These are phyloP conservation scores for Gymnogyps californianus DNA, from an alignment of 2,113 vertebrate genomes.

Conservation along the genomic window DNA sequence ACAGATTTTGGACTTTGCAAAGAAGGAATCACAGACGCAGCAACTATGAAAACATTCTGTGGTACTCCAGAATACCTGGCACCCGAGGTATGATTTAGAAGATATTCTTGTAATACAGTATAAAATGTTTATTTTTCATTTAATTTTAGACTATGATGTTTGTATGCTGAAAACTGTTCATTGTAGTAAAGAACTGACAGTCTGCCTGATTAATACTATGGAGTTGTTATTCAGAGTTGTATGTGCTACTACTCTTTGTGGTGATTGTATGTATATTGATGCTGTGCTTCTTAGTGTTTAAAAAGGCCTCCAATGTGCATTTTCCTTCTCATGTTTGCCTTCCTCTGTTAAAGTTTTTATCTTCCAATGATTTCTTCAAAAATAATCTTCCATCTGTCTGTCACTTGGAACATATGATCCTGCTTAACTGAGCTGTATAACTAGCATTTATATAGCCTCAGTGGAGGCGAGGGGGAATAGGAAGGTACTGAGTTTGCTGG, in stretches of 20 bases:
- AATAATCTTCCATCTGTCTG: slow-evolving; percentile 57
- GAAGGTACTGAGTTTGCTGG: neutral
- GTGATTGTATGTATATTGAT: neutral
- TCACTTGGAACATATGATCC: slow-evolving; percentile 50
- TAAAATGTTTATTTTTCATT: neutral
- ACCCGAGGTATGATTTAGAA: slow-evolving; percentile 84
- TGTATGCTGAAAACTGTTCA: neutral
- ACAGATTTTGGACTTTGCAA: slow-evolving; percentile 98
- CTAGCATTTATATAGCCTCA: slow-evolving; percentile 13
- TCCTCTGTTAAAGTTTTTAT: slow-evolving; percentile 24
- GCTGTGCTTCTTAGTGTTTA: neutral
- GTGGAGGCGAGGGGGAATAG: slow-evolving; percentile 1
- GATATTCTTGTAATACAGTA: neutral
- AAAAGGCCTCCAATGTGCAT: neutral
- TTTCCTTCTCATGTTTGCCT: slow-evolving; percentile 14
- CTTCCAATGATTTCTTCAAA: neutral
- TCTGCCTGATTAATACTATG: neutral
- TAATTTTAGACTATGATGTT: neutral
- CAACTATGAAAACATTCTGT: slow-evolving; percentile 99
- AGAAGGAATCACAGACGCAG: slow-evolving; percentile 98
- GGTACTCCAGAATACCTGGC: slow-evolving; percentile 96
- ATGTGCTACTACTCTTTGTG: neutral
- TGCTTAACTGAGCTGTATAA: slow-evolving; percentile 6
- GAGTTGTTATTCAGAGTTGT: neutral
- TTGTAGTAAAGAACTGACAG: neutral